Evolutionary conservation across 2,113 vertebrate species (phyloP), one percentile per base, ranked within the genome.

Genomic region (Hippocampus comes): DNA sequence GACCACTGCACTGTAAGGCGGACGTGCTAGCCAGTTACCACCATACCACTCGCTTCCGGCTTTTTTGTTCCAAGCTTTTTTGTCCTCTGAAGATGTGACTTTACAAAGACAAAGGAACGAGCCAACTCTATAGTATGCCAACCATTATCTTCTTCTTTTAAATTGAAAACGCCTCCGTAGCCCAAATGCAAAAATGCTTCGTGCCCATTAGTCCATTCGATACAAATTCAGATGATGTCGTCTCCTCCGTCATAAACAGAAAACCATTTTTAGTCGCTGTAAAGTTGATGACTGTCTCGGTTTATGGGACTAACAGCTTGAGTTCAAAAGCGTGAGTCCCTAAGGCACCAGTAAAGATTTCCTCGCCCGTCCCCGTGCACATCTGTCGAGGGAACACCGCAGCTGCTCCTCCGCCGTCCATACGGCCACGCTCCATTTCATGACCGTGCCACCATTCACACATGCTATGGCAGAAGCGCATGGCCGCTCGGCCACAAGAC

Each of bases 291-390:
- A 59, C 56, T 27, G n/a, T 63, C 7, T 57, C 27, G 2, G 30
- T 63, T 38, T 21, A 63, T 20, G 27, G 9, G 30, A 65, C 21
- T n/a, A 65, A 43, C 20, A n/a, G 63, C 41, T n/a, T 65, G 63
- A 65, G 34, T 63, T 63, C 61, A 63, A 63, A 18, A 63, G 61
- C 6, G 34, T 8, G 61, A 41, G 41, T 65, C 63, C 63, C 21
- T 23, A 15, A 65, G 41, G 63, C 41, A 65, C 21, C 38, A 23
- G 63, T 43, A 46, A 43, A 11, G 41, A 23, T 21, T 21, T 65
- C 61, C 61, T 12, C 34, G 9, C 20, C 34, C 20, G 4, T 41
- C 38, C 63, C 38, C 2, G 10, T 41, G 61, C 30, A 65, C 63
- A 65, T 42, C 63, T 65, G 63, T 46, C 41, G 42, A 23, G 63